Evolutionary conservation across 1,140 invertebrate species (phyloP).

Genomic region (Cotesia glomerata): DNA sequence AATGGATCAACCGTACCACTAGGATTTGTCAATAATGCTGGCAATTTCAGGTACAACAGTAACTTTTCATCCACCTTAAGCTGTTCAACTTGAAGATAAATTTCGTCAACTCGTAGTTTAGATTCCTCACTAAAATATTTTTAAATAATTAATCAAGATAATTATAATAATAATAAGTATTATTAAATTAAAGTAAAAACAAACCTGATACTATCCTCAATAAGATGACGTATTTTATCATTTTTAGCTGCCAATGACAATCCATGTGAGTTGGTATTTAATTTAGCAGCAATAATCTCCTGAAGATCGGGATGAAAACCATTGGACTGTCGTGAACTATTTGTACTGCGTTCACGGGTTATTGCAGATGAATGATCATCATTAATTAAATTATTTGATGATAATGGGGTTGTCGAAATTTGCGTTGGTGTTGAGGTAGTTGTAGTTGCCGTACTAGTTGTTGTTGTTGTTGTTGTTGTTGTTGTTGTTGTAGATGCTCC

Average conservation of each 20-base stretch:
- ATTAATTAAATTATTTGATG: background rate
- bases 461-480: no score
- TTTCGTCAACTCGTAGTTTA: constrained; percentile 67
- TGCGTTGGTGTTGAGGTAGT: no score
- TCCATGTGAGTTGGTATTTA: constrained; percentile 47
- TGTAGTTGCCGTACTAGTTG: no score
- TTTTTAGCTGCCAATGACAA: constrained; percentile 46
- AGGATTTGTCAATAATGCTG: constrained; percentile 70
- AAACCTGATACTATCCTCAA: constrained; percentile 63
- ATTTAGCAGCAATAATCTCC: constrained; percentile 52
- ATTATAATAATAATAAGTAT: constrained; percentile 6
- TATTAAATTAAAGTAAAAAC: constrained; percentile 3
- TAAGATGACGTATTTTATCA: constrained; percentile 60
- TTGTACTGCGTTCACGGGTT: constrained; percentile 12
- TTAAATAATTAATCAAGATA: constrained; percentile 15
- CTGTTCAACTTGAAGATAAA: constrained; percentile 72
- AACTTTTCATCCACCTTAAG: constrained; percentile 81
- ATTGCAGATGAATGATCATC: constrained; percentile 5
- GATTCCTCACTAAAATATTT: constrained; percentile 65
- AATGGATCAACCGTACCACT: constrained; percentile 70
- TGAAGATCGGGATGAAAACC: constrained; percentile 54
- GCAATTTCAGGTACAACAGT: constrained; percentile 84
- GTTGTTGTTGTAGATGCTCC: no score
- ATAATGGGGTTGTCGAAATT: no score
- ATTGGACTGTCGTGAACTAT: constrained; percentile 42